Evolutionary conservation across 2,113 vertebrate species (phyloP).

Genomic region (Malurus melanocephalus): DNA sequence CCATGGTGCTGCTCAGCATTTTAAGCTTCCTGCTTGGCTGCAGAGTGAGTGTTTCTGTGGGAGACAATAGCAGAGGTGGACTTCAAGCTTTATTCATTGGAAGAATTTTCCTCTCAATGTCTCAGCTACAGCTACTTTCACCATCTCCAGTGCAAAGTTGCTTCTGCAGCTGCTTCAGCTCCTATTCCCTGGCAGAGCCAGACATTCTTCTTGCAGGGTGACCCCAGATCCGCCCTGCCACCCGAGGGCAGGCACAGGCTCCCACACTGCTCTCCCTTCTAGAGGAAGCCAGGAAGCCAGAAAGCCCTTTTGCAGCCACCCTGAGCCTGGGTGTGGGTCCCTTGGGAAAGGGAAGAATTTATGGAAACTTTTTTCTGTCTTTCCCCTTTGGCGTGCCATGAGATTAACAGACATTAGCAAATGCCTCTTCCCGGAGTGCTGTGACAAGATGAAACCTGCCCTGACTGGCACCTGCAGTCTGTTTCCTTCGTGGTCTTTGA

Average conservation of each 20-base stretch:
- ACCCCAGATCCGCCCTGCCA: not conserved
- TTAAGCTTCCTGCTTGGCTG: not conserved
- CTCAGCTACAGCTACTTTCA: not conserved
- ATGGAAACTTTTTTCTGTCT: not conserved
- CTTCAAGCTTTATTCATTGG: not conserved
- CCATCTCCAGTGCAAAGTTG: not conserved
- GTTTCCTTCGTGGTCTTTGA: constrained; percentile 36
- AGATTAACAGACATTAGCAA: constrained; percentile 54
- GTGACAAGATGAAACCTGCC: constrained; percentile 48
- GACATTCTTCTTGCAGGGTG: not conserved
- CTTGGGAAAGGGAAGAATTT: constrained; percentile 40
- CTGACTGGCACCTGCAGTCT: constrained; percentile 47
- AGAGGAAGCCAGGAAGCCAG: not conserved
- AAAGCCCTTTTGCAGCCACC: not conserved
- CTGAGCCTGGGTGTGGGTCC: not conserved
- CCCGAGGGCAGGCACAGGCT: not conserved
- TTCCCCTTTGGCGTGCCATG: constrained; percentile 33
- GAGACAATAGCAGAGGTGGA: not conserved
- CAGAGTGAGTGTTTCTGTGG: not conserved
- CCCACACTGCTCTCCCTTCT: not conserved
- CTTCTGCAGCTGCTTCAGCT: not conserved
- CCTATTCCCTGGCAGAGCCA: not conserved
- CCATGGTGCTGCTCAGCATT: accelerated
- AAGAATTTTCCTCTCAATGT: not conserved
- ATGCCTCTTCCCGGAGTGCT: constrained; percentile 28